Conservation (phyloP, 2,888 invertebrate genomes). For the Coenonympha glycerion region DNA sequence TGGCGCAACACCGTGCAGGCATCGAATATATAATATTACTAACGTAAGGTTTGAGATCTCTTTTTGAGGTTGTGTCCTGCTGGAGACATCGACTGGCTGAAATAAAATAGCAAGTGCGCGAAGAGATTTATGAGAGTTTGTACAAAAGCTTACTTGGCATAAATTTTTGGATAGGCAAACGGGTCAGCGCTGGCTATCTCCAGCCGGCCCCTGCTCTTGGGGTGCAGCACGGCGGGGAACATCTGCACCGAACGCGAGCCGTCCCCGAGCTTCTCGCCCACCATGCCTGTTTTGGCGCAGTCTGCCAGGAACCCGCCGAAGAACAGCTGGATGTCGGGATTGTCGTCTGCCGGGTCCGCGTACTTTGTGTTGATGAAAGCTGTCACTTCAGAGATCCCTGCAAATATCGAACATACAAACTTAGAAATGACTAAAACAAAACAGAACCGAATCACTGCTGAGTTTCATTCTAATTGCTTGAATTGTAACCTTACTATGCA, state of each 20-base stretch:
- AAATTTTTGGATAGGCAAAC: constrained; percentile 86
- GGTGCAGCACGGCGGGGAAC: constrained; percentile 88
- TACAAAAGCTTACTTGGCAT: constrained; percentile 79
- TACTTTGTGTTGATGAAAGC: constrained; percentile 88
- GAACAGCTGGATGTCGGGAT: constrained; percentile 90
- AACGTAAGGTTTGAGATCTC: too few species aligned
- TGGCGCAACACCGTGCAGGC: too few species aligned
- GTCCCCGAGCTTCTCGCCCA: constrained; percentile 84
- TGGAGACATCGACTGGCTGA: too few species aligned
- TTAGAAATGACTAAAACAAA: too few species aligned
- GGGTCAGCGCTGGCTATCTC: constrained; percentile 87
- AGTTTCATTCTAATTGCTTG: too few species aligned
- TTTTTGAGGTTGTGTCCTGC: too few species aligned
- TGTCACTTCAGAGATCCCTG: constrained; percentile 88
- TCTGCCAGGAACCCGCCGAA: constrained; percentile 91
- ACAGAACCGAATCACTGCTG: too few species aligned
- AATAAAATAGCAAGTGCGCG: not conserved
- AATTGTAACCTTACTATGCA: too few species aligned
- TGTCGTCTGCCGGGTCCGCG: constrained; percentile 82
- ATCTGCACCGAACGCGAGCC: constrained; percentile 81
- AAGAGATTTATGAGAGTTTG: not conserved
- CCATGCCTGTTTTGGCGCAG: constrained; percentile 90
- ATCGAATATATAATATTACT: too few species aligned
- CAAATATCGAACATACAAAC: too few species aligned
- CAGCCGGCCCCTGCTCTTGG: constrained; percentile 88